A percentile compares a stretch with the other conserved stretches of the same genome.
Evolutionary conservation across 2,888 invertebrate species (phyloP).

Genomic region (Clivina fossor): DNA sequence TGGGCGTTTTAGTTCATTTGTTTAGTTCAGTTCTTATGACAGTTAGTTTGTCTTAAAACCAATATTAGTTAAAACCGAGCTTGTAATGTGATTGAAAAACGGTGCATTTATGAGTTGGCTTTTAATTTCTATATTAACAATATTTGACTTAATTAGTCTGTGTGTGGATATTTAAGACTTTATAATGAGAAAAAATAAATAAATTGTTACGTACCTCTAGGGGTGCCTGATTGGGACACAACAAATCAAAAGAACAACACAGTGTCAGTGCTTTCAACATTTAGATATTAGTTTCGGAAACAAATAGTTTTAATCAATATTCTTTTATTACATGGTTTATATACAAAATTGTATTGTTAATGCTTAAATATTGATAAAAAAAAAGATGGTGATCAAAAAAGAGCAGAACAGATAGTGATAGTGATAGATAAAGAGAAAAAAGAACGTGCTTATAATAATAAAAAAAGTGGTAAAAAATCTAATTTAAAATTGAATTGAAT

Average conservation of each 20-base stretch:
- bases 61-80: no score
- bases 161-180: slow-evolving; percentile 14
- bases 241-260: slow-evolving; percentile 25
- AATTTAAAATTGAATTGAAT: no score
- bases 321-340: neutral
- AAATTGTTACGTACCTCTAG: slow-evolving; percentile 33
- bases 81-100: no score
- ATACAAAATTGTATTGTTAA: neutral
- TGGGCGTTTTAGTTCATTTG: no score
- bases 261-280: slow-evolving; percentile 22
- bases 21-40: no score
- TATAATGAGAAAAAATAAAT: slow-evolving; percentile 12
- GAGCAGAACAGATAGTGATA: slow-evolving; percentile 7
- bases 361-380: neutral
- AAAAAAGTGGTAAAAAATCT: no score
- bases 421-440: slow-evolving; percentile 6
- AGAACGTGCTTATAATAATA: slow-evolving; percentile 20
- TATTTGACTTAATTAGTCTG: neutral
- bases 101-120: no score
- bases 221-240: slow-evolving; percentile 30
- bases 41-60: no score
- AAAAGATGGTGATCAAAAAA: neutral
- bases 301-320: neutral
- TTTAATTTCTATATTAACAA: no score
- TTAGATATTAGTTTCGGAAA: neutral